Percentiles rank a stretch among this genome's conserved stretches.
phyloP scores from a whole-genome alignment of 2,888 invertebrate genomes.

The Chironomus riparius region DNA sequence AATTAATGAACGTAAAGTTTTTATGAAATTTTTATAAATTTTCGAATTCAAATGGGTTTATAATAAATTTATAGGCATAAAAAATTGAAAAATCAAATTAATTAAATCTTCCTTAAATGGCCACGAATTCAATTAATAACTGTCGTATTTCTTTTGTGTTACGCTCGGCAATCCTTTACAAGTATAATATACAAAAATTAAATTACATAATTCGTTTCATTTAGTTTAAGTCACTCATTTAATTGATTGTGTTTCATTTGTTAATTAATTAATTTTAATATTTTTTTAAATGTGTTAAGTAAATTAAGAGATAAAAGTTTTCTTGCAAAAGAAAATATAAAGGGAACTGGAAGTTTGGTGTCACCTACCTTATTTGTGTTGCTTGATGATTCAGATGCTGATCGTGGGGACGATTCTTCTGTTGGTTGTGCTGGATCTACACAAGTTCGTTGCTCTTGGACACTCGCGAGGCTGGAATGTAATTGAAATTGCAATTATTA shows the following conservation, averaged over 20 bases:
- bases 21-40: no score
- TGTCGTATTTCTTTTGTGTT: neutral
- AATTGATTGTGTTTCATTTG: constrained; percentile 39
- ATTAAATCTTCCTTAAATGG: neutral
- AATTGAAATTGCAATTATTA: no score
- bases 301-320: no score
- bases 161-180: no score
- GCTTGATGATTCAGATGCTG: constrained; percentile 48
- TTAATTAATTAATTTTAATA: constrained; percentile 16
- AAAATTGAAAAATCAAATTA: constrained; percentile 9
- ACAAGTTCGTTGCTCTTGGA: constrained; percentile 83
- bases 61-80: neutral
- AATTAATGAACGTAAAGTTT: no score
- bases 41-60: no score
- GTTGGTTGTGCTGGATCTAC: constrained; percentile 51
- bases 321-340: no score
- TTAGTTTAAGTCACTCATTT: constrained; percentile 31
- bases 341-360: neutral
- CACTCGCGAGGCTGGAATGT: constrained; percentile 74
- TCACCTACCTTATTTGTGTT: constrained; percentile 62
- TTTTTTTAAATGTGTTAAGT: neutral
- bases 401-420: constrained; percentile 43
- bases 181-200: no score
- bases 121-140: neutral
- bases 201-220: no score